Conservation (phyloP, 1,140 invertebrate species). For the Anoplolepis gracilipes region DNA sequence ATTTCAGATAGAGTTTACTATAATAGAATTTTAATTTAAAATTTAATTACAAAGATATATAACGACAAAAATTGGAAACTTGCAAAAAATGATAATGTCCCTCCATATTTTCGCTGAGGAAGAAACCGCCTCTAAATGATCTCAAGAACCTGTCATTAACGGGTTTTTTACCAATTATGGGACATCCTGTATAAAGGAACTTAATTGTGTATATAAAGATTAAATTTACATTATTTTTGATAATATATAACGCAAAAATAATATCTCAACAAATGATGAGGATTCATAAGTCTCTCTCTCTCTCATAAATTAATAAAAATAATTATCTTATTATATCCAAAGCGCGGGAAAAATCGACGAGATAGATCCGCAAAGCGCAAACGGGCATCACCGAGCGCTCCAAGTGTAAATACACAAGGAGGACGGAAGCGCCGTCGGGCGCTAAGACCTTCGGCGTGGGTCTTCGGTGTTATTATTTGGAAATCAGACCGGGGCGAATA, state of each 20-base stretch:
- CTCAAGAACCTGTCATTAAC: no score
- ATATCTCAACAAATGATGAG: background rate
- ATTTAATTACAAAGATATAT: no score
- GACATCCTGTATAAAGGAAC: no score
- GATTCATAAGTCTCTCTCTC: background rate
- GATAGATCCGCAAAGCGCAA: background rate
- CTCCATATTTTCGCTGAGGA: no score
- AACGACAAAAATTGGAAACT: no score
- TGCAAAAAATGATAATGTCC: no score
- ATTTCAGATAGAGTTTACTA: no score
- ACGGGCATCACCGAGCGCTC: background rate
- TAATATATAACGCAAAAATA: background rate
- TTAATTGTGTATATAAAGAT: no score
- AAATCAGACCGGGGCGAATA: conserved; percentile 80
- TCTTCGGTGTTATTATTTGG: conserved; percentile 81
- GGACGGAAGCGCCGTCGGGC: background rate
- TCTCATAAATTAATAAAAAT: background rate
- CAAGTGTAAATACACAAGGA: conserved; percentile 40
- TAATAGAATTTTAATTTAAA: no score
- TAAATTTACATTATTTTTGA: background rate
- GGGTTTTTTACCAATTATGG: no score
- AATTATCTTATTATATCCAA: background rate
- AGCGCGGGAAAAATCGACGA: background rate
- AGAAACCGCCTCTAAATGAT: no score
- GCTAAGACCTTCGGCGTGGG: conserved; percentile 53